A percentile compares a stretch with the other conserved stretches of the same genome.
Evolutionary conservation across 1,140 invertebrate genomes (phyloP).

Genomic region (Magallana ariakensis): DNA sequence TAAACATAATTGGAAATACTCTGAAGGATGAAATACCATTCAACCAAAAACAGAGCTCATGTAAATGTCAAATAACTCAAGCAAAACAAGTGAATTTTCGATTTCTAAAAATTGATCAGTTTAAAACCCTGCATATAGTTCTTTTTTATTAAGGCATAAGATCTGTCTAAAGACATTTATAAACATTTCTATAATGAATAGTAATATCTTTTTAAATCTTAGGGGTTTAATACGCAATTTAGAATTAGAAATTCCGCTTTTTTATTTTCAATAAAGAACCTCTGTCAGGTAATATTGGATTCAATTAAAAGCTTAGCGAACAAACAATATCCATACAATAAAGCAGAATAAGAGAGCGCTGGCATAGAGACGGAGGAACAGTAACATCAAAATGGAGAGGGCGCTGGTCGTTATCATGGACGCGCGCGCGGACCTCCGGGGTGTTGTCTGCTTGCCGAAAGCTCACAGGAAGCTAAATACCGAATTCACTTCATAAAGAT

Average conservation of each 20-base stretch:
- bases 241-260: background rate
- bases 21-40: background rate
- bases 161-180: background rate
- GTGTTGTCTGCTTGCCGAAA: background rate
- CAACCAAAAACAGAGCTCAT: background rate
- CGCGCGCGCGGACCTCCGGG: background rate
- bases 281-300: background rate
- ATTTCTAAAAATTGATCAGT: background rate
- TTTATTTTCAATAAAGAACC: background rate
- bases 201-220: background rate
- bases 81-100: background rate
- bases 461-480: background rate
- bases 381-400: background rate
- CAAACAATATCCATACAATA: background rate
- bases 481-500: background rate
- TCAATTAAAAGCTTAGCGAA: slow-evolving; percentile 9
- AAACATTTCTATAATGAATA: background rate
- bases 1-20: background rate
- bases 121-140: background rate
- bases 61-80: background rate
- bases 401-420: background rate
- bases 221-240: background rate
- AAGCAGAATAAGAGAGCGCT: slow-evolving; percentile 2
- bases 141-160: background rate
- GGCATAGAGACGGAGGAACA: background rate